phyloP scores from a whole-genome alignment of 2,888 invertebrate genomes.

The Philereme vetulata region DNA sequence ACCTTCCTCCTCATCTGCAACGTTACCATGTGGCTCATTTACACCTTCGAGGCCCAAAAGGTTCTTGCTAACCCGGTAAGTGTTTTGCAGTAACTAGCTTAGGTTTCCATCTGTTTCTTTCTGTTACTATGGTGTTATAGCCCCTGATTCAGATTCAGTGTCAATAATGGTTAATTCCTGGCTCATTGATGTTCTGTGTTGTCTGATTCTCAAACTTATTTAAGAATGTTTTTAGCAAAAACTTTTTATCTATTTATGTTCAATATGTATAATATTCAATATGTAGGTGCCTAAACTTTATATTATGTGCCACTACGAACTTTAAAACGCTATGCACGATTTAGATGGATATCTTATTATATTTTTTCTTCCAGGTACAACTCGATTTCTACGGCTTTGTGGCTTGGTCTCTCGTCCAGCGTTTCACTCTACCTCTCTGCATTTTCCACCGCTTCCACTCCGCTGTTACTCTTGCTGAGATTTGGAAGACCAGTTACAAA shows the following conservation, averaged over 20 bases:
- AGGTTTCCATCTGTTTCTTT: not conserved
- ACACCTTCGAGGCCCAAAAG: slow-evolving; percentile 97
- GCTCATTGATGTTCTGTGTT: too few relatives aligned
- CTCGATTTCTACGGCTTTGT: slow-evolving; percentile 96
- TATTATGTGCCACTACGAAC: too few relatives aligned
- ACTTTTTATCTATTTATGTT: too few relatives aligned
- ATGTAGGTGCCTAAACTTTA: too few relatives aligned
- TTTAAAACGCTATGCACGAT: too few relatives aligned
- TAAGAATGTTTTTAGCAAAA: too few relatives aligned
- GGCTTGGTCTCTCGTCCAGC: slow-evolving; percentile 96
- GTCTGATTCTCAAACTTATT: too few relatives aligned
- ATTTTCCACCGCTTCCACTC: slow-evolving; percentile 98
- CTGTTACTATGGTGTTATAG: too few relatives aligned
- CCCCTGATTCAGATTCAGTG: too few relatives aligned
- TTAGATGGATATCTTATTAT: not conserved
- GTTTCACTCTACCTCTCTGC: slow-evolving; percentile 96
- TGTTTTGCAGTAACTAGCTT: slow-evolving; percentile 28
- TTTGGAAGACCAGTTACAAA: slow-evolving; percentile 98
- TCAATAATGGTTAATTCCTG: too few relatives aligned
- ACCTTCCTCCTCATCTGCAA: slow-evolving; percentile 98
- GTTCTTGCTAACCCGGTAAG: slow-evolving; percentile 95
- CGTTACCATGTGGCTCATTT: slow-evolving; percentile 98
- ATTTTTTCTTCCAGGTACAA: slow-evolving; percentile 83
- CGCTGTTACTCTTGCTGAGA: slow-evolving; percentile 96
- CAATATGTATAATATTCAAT: too few relatives aligned